These are phyloP conservation scores for Phocoena sinus DNA, from an alignment of 2,113 vertebrate species.

Conservation along the genomic window DNA sequence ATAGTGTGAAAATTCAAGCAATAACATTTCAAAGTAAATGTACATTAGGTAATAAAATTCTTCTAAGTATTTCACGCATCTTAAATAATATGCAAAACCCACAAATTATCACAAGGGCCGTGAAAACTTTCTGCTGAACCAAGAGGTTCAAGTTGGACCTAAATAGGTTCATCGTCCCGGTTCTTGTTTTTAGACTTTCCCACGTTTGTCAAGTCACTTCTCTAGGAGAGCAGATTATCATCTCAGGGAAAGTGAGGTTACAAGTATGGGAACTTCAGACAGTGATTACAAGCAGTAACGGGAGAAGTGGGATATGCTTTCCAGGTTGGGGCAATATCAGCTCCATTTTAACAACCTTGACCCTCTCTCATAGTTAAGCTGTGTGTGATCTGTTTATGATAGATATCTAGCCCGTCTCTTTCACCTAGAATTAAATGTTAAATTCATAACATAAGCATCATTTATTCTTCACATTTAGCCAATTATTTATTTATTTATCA, in stretches of 20 bases:
- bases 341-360: not conserved
- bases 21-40: not conserved
- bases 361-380: not conserved
- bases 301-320: not conserved
- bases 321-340: not conserved
- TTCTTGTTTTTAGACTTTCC: not conserved
- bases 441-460: not conserved
- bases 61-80: not conserved
- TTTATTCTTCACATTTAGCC: not conserved
- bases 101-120: not conserved
- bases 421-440: not conserved
- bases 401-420: not conserved
- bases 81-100: not conserved
- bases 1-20: not conserved
- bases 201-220: not conserved
- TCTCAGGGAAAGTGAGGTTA: not conserved
- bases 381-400: not conserved
- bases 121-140: not conserved
- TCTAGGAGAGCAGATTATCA: not conserved
- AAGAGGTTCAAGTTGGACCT: no score
- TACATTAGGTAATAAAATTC: not conserved
- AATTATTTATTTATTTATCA: not conserved
- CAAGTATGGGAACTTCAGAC: not conserved
- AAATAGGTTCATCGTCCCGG: rapidly evolving
- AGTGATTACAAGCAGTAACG: not conserved